Evolutionary conservation across 2,888 invertebrate genomes (phyloP).

Genomic region (Idaea aversata): DNA sequence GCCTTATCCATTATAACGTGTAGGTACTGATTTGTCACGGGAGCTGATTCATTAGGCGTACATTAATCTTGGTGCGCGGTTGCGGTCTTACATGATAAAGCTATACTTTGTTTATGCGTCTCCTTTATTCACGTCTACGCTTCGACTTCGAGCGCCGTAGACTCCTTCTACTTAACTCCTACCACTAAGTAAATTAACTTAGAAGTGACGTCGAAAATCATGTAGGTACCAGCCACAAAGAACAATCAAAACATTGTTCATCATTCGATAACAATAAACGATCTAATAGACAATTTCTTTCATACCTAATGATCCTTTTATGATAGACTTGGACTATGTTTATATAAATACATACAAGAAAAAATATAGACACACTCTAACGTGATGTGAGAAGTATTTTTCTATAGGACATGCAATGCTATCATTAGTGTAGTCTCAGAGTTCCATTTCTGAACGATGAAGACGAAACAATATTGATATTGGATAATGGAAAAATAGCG

Average conservation of each 20-base stretch:
- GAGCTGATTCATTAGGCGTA: constrained; percentile 68
- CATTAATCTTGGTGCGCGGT: constrained; percentile 64
- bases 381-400: constrained; percentile 21
- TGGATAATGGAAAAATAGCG: constrained; percentile 77
- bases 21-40: constrained; percentile 67
- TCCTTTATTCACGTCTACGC: constrained; percentile 15
- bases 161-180: not conserved
- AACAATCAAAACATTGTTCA: not conserved
- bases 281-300: not conserved
- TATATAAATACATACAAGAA: too few relatives aligned
- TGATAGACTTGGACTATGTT: not conserved
- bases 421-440: constrained; percentile 67
- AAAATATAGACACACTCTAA: not conserved
- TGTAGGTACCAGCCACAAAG: not conserved
- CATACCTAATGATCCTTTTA: not conserved
- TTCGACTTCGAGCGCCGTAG: not conserved
- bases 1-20: constrained; percentile 1
- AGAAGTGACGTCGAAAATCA: not conserved
- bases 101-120: constrained; percentile 50
- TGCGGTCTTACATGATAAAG: constrained; percentile 46
- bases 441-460: constrained; percentile 65
- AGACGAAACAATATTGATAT: constrained; percentile 78
- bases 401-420: constrained; percentile 61
- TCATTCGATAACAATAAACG: not conserved
- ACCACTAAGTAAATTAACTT: not conserved